A percentile compares a stretch with the other conserved stretches of the same genome.
phyloP scores from a whole-genome alignment of 2,113 vertebrate species.

The Menidia beryllina region DNA sequence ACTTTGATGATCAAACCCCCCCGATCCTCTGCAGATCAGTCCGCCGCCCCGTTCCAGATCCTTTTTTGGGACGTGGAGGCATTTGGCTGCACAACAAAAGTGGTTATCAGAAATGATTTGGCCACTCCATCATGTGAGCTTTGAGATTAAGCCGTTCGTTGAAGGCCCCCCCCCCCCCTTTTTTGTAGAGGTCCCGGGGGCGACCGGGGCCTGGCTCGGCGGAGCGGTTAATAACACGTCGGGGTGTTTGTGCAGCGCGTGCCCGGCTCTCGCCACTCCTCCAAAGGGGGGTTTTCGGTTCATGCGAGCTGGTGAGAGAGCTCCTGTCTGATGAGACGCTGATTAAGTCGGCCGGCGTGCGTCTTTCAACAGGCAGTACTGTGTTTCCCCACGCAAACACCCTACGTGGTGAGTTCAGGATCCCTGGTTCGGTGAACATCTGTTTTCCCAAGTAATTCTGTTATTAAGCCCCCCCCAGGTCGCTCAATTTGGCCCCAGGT shows the following conservation, averaged over 20 bases:
- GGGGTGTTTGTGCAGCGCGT: slow-evolving; percentile 42
- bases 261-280: slow-evolving; percentile 31
- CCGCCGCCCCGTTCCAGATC: slow-evolving; percentile 51
- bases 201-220: slow-evolving; percentile 2
- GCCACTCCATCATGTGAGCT: slow-evolving; percentile 38
- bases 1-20: slow-evolving; percentile 71
- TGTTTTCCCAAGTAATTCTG: slow-evolving; percentile 81
- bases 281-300: slow-evolving; percentile 57
- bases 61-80: slow-evolving; percentile 36
- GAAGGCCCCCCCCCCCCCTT: slow-evolving; percentile 46
- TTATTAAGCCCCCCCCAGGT: slow-evolving; percentile 68
- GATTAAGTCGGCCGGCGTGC: slow-evolving; percentile 56
- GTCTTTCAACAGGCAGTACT: slow-evolving; percentile 75
- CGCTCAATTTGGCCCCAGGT: slow-evolving; percentile 61
- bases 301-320: slow-evolving; percentile 36
- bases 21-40: slow-evolving; percentile 49
- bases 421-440: slow-evolving; percentile 71
- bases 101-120: slow-evolving; percentile 64
- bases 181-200: slow-evolving; percentile 42
- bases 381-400: slow-evolving; percentile 80
- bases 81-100: slow-evolving; percentile 71
- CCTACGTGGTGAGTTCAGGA: slow-evolving; percentile 67
- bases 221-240: slow-evolving; percentile 40
- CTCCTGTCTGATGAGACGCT: slow-evolving; percentile 49
- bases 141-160: slow-evolving; percentile 18